phyloP scores from a whole-genome alignment of 2,113 vertebrate species.

The Callochromis pleurospilus region DNA sequence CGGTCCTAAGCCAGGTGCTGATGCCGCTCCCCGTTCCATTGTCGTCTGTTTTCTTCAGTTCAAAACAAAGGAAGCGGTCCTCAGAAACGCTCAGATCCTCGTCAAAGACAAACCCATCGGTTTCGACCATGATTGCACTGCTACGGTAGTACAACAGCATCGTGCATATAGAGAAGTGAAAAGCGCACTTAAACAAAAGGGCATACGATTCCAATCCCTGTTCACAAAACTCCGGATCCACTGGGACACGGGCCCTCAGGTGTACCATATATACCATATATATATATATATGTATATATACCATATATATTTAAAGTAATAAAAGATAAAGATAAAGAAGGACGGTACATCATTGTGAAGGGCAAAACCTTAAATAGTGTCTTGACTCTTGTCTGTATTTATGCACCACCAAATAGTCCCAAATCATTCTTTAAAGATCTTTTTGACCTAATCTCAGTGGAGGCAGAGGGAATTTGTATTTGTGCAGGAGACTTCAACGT shows the following conservation, averaged over 20 bases:
- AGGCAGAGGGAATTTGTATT: neutral
- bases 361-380: neutral
- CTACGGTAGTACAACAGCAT: rapidly evolving
- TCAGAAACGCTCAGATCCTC: too few species aligned
- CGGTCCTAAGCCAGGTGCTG: too few species aligned
- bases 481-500: neutral
- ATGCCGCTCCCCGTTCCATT: rapidly evolving
- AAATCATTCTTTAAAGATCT: neutral
- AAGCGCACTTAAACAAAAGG: too few species aligned
- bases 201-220: too few species aligned
- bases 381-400: neutral
- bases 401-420: neutral
- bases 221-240: too few species aligned
- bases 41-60: too few species aligned
- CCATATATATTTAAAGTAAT: too few species aligned
- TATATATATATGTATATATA: too few species aligned
- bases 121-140: rapidly evolving
- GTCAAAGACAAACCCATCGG: too few species aligned
- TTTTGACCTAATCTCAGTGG: neutral
- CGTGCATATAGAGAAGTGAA: too few species aligned
- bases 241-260: too few species aligned
- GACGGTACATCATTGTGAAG: rapidly evolving
- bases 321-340: neutral
- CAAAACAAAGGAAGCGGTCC: rapidly evolving
- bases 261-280: too few species aligned